Conservation (phyloP, 2,113 vertebrate genomes). For the Cinclus mexicanus region DNA sequence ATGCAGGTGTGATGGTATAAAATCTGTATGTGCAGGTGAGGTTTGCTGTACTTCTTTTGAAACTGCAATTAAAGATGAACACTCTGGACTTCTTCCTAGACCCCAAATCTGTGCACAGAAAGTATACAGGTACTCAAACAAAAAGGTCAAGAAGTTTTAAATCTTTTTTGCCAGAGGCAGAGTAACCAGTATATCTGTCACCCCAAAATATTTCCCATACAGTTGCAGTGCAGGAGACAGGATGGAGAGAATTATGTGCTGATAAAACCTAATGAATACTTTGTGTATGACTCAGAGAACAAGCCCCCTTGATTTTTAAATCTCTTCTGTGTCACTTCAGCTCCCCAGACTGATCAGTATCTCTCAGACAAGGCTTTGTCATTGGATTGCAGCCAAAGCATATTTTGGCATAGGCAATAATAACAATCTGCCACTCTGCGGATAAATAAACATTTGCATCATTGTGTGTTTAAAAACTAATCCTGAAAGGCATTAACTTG, state of each 20-base stretch:
- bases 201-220: neutral
- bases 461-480: conserved; percentile 55
- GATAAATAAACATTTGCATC: conserved; percentile 53
- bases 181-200: neutral
- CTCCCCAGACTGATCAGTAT: conserved; percentile 50
- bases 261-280: conserved; percentile 3
- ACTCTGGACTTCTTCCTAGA: neutral
- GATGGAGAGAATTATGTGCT: neutral
- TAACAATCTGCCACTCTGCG: conserved; percentile 16
- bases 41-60: neutral
- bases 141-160: neutral
- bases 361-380: conserved; percentile 54
- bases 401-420: conserved; percentile 8
- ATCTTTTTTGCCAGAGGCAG: neutral
- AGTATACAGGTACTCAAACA: neutral
- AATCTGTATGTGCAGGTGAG: neutral
- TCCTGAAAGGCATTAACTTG: conserved; percentile 40
- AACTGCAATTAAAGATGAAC: neutral
- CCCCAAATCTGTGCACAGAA: neutral
- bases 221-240: neutral
- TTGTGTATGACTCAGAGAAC: neutral
- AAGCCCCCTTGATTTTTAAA: conserved; percentile 6
- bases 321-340: conserved; percentile 39
- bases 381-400: neutral
- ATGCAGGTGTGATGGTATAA: neutral